Evolutionary conservation across 2,888 invertebrate species (phyloP).

Genomic region (Pelosia muscerda): DNA sequence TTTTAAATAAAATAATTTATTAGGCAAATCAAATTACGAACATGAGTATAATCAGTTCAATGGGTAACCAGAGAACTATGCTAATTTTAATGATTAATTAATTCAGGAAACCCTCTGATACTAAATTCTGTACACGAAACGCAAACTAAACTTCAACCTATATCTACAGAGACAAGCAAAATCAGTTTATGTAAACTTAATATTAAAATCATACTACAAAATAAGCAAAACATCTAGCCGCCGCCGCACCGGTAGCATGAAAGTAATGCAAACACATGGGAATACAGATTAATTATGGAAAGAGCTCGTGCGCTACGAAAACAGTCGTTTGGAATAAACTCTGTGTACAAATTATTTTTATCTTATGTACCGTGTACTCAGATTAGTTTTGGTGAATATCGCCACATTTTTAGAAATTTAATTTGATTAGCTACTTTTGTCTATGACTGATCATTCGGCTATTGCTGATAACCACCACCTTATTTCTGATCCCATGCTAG

Average conservation of each 20-base stretch:
- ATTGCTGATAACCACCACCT: no score
- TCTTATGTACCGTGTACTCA: slow-evolving; percentile 20
- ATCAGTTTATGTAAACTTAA: slow-evolving; percentile 22
- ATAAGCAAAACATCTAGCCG: slow-evolving; percentile 39
- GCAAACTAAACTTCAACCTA: slow-evolving; percentile 12
- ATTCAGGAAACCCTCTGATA: slow-evolving; percentile 14
- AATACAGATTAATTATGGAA: slow-evolving; percentile 53
- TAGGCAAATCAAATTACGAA: not conserved
- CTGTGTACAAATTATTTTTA: slow-evolving; percentile 33
- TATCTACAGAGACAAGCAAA: slow-evolving; percentile 19
- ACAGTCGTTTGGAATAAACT: slow-evolving; percentile 42
- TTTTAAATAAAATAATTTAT: not conserved
- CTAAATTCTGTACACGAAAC: slow-evolving; percentile 6
- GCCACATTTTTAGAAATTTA: not conserved
- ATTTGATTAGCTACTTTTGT: not conserved
- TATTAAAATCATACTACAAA: slow-evolving; percentile 43
- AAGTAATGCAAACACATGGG: slow-evolving; percentile 51
- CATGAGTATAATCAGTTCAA: not conserved
- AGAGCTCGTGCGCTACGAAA: slow-evolving; percentile 45
- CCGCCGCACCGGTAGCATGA: slow-evolving; percentile 25
- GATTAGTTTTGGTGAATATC: slow-evolving; percentile 10
- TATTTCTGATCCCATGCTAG: no score
- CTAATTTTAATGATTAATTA: slow-evolving; percentile 15
- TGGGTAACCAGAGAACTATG: slow-evolving; percentile 18
- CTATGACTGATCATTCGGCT: no score